phyloP scores from a whole-genome alignment of 2,888 invertebrate species.

The Crossocerus cetratus region DNA sequence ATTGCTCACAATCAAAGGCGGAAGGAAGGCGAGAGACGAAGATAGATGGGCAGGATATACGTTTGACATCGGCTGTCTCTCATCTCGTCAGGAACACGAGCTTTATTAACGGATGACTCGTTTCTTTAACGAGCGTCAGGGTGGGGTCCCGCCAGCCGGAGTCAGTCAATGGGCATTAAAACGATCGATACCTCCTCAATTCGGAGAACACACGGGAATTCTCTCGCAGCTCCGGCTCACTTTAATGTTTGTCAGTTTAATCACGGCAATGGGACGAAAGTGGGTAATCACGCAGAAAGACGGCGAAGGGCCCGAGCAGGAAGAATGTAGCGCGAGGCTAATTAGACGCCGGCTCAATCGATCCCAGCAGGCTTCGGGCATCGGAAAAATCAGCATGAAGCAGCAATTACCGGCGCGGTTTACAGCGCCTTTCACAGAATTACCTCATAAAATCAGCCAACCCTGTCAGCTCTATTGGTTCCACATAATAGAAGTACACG shows the following conservation, averaged over 20 bases:
- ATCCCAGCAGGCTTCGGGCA: conserved; percentile 6
- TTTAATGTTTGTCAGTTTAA: no score
- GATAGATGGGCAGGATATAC: conserved; percentile 14
- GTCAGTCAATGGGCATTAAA: background rate
- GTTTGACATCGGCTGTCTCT: conserved; percentile 1
- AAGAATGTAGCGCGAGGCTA: conserved; percentile 16
- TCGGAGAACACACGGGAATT: no score
- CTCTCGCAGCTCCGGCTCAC: no score
- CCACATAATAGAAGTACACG: conserved; percentile 11
- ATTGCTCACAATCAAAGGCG: background rate
- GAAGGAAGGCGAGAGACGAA: conserved; percentile 8
- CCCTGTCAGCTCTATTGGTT: conserved; percentile 16
- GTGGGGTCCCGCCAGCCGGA: conserved; percentile 20
- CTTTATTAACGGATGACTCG: conserved; percentile 34
- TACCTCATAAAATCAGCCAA: background rate
- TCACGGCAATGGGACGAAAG: no score
- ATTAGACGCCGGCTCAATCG: conserved; percentile 21
- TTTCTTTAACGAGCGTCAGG: conserved; percentile 28
- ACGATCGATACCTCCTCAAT: no score
- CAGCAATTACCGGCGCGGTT: conserved; percentile 2
- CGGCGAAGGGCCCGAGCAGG: conserved; percentile 1
- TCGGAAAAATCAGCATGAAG: conserved; percentile 8
- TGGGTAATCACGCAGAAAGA: background rate
- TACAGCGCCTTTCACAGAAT: conserved; percentile 23
- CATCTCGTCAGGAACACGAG: conserved; percentile 10